phyloP scores from a whole-genome alignment of 2,797 vertebrate genomes.

The Microctenopoma stevenorrisi region DNA sequence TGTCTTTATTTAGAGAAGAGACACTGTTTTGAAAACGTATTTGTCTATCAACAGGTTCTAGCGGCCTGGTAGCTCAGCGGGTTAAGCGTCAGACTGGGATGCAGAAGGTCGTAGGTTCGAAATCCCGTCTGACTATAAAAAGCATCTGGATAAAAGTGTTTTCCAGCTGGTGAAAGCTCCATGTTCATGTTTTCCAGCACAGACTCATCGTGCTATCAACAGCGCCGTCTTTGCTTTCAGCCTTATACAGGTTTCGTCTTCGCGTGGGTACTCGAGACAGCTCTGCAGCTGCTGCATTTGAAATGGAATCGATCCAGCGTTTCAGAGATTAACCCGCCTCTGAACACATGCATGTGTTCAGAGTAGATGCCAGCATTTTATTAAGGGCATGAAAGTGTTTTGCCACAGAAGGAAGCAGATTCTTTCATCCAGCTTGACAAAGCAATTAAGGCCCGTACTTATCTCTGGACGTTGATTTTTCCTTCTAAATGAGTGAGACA shows the following conservation, averaged over 20 bases:
- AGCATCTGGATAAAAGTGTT: too few species aligned
- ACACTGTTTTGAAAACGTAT: too few species aligned
- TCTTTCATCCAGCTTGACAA: conserved; percentile 7
- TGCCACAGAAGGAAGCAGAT: neutral
- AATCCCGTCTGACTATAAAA: too few species aligned
- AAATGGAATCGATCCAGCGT: neutral
- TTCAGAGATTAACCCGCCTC: neutral
- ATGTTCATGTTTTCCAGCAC: too few species aligned
- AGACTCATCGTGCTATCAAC: too few species aligned
- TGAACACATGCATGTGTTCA: neutral
- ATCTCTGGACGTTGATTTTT: conserved; percentile 8
- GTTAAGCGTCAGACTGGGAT: too few species aligned
- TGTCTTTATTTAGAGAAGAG: too few species aligned
- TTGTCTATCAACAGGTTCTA: too few species aligned
- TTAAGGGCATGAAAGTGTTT: neutral
- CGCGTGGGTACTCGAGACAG: conserved; percentile 7
- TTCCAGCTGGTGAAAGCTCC: too few species aligned
- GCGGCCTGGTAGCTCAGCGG: too few species aligned
- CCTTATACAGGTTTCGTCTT: neutral
- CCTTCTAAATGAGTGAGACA: neutral
- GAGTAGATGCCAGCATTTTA: neutral
- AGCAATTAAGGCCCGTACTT: neutral
- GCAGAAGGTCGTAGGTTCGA: too few species aligned
- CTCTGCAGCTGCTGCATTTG: conserved; percentile 1
- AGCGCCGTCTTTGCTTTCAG: neutral